Conservation (phyloP, 2,888 invertebrate species). For the Craniophora ligustri region DNA sequence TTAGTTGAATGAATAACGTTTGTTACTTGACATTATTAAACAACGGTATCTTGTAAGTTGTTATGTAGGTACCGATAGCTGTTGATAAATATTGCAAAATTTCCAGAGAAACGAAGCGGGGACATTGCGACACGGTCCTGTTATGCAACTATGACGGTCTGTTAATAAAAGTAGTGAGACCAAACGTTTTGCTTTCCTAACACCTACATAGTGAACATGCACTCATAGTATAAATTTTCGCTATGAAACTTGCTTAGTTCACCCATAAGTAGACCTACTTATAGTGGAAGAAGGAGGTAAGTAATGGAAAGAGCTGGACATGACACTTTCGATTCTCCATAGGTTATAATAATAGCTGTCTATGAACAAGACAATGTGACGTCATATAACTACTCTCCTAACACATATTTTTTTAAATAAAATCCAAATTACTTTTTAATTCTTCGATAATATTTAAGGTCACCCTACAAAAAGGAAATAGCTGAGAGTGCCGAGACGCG, state of each 20-base stretch:
- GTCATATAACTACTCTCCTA: too few relatives aligned
- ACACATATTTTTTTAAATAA: too few relatives aligned
- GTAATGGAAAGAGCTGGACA: too few relatives aligned
- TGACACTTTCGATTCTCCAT: too few relatives aligned
- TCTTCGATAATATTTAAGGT: constrained; percentile 55
- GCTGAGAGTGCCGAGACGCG: constrained; percentile 80
- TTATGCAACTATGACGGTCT: constrained; percentile 67
- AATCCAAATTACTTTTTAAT: too few relatives aligned
- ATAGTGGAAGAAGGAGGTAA: too few relatives aligned
- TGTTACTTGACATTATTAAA: constrained; percentile 17
- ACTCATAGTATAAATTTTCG: background rate
- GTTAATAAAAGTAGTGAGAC: constrained; percentile 69
- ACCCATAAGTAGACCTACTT: too few relatives aligned
- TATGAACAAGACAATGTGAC: too few relatives aligned
- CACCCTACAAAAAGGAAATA: constrained; percentile 86
- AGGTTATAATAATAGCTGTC: too few relatives aligned
- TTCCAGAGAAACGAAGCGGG: constrained; percentile 56
- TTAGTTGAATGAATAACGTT: constrained; percentile 18
- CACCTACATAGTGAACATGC: constrained; percentile 37
- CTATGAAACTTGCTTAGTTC: background rate
- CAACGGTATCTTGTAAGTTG: constrained; percentile 34
- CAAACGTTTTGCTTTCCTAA: constrained; percentile 56
- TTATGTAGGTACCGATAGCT: constrained; percentile 31
- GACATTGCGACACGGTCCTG: constrained; percentile 68
- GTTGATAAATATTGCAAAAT: constrained; percentile 58